Conservation (phyloP, 1,140 invertebrate genomes). For the Drosophila sulfurigaster region DNA sequence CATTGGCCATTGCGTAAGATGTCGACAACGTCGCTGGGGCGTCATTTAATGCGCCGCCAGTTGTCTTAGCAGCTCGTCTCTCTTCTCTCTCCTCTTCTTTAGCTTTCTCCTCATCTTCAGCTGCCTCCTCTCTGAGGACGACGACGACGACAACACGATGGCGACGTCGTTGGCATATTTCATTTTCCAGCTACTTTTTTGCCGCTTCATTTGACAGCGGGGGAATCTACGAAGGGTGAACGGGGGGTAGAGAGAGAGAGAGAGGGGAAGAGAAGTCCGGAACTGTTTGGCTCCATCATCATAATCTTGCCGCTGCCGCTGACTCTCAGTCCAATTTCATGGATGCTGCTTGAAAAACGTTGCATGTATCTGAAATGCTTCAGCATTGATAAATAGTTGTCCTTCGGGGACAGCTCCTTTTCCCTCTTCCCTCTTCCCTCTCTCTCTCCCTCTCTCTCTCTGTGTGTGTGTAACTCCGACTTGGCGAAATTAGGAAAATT, state of each 20-base stretch:
- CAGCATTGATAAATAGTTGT: constrained; percentile 84
- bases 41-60: constrained; percentile 82
- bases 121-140: not conserved
- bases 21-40: constrained; percentile 73
- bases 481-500: constrained; percentile 83
- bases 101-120: not conserved
- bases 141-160: constrained; percentile 51
- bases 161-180: constrained; percentile 81
- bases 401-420: constrained; percentile 50
- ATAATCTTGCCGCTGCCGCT: constrained; percentile 60
- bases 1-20: constrained; percentile 77
- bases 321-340: constrained; percentile 33
- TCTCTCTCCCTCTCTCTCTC: not conserved
- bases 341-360: constrained; percentile 60
- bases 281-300: constrained; percentile 65
- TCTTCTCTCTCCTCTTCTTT: not conserved
- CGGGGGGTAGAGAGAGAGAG: constrained; percentile 7
- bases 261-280: constrained; percentile 1
- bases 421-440: not conserved
- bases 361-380: constrained; percentile 83
- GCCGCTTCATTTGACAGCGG: constrained; percentile 81
- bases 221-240: not conserved
- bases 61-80: constrained; percentile 64
- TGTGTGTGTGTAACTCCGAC: constrained; percentile 21
- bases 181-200: constrained; percentile 82